Evolutionary conservation across 2,797 vertebrate species (phyloP), one percentile per base, ranked within the genome.

Genomic region (Tragelaphus oryx): DNA sequence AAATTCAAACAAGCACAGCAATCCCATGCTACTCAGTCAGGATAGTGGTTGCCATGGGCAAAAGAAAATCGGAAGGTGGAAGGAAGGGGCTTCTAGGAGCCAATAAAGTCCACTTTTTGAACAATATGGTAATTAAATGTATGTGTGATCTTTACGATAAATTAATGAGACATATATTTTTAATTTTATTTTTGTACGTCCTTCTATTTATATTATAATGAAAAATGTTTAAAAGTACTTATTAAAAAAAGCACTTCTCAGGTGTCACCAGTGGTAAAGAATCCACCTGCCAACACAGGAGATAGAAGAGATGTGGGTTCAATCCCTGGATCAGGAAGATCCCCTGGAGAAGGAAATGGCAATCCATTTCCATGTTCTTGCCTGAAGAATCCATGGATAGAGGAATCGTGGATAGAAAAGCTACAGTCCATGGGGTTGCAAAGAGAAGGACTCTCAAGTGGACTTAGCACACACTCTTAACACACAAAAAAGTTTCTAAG

Each of bases 401-500:
- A 41, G 20, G 65, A 41, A 24, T 37, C 26, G 14, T 14, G 57
- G 26, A 16, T 13, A 41, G 11, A 37, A 13, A 5, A 41, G 68
- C 37, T 41, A 41, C 6, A 71, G 68, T 13, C 37, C 68, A 13
- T 12, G 37, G 37, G 11, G 37, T 7, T 41, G 37, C 68, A 71
- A 41, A 71, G 37, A 71, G 20, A 24, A 41, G 20, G 22, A 24
- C 68, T 68, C 37, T 24, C 20, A 71, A 41, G 6, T 41, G 11
- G 37, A 14, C 11, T 26, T 13, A 41, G 22, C 37, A 71, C 37
- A 71, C 37, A 71, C 22, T 37, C 18, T 65, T 33, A 71, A 71
- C 7, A 71, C 11, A 71, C 3, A 71, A 44, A 55, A 4, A 92
- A 50, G 28, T 68, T 94, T 92, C 71, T 83, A 74, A 92, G 5